Evolutionary conservation across 2,113 vertebrate genomes (phyloP), one percentile per base, ranked within the genome.

Genomic region (Lipophrys pholis): DNA sequence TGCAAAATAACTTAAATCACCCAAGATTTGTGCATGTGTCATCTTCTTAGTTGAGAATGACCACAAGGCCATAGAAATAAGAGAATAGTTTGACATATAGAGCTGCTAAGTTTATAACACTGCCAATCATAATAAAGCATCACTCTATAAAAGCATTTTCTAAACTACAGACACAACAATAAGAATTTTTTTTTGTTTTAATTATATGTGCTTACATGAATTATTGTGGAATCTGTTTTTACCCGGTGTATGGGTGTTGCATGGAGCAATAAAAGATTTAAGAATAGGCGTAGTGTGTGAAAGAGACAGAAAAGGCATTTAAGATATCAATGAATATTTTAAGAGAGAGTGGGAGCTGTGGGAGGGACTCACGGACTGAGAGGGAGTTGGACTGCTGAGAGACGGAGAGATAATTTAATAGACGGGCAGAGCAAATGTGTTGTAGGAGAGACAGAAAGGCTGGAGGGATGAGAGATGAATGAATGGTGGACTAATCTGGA

Each of bases 291-390:
- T n/a, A 51, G 68, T 85, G 62, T 79, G 62, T 81, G 67, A 69
- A 60, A 75, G 69, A 73, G 79, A 76, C 64, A 81, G 70, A 81
- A 85, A 84, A 87, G 76, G 82, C 84, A 81, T 84, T 89, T 83
- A 84, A 90, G 88, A 84, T 81, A 62, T 84, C 78, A 82, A 89
- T 91, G 72, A 91, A 91, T 91, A 89, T 91, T 90, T 91, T 81
- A 91, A 78, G 79, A 81, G 72, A 7, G 65, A 83, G 61, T 41
- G 38, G 74, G 74, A 84, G 76, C 82, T 46, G 78, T 52, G 82
- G 82, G 72, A 89, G 73, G 58, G 66, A 83, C 46, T 69, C 76
- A 54, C 57, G 78, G 69, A 77, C 64, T 63, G 72, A 83, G 55
- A 78, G 79, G 57, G 81, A 85, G 69, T 64, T 42, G 72, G 63